Evolutionary conservation across 2,797 vertebrate genomes (phyloP).

Genomic region (Poecilia gillii): DNA sequence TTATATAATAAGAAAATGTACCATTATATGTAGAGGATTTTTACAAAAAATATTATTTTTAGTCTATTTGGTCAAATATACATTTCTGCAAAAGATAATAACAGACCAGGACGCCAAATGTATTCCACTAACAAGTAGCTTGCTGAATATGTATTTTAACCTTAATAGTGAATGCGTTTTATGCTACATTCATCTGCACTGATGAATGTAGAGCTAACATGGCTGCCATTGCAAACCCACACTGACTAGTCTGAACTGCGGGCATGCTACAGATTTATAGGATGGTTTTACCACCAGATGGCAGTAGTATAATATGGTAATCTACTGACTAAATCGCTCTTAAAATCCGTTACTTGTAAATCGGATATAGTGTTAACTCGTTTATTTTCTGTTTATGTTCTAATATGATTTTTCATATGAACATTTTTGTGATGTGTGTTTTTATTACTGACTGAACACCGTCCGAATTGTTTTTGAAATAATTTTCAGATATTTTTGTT

Average conservation of each 20-base stretch:
- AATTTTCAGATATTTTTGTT: neutral
- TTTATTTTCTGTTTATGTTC: neutral
- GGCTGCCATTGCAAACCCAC: slow-evolving; percentile 57
- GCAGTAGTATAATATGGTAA: slow-evolving; percentile 27
- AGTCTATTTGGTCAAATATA: neutral
- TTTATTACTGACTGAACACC: neutral
- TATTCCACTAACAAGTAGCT: neutral
- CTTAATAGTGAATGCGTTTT: neutral
- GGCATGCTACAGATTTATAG: slow-evolving; percentile 20
- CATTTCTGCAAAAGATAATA: neutral
- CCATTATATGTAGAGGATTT: neutral
- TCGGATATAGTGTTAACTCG: neutral
- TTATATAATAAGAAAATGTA: neutral
- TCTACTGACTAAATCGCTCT: neutral
- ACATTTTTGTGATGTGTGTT: neutral
- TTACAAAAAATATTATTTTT: neutral
- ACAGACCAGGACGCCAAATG: neutral
- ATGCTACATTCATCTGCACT: neutral
- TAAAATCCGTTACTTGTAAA: neutral
- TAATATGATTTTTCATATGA: neutral
- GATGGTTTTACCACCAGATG: slow-evolving; percentile 59
- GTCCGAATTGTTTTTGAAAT: neutral
- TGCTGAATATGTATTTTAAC: neutral
- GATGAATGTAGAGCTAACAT: slow-evolving; percentile 45
- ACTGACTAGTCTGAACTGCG: slow-evolving; percentile 19